Percentiles rank a stretch among this genome's conserved stretches.
Evolutionary conservation across 64 coral and sea anemone species (phyloP).

Genomic region (Montipora capricornis): DNA sequence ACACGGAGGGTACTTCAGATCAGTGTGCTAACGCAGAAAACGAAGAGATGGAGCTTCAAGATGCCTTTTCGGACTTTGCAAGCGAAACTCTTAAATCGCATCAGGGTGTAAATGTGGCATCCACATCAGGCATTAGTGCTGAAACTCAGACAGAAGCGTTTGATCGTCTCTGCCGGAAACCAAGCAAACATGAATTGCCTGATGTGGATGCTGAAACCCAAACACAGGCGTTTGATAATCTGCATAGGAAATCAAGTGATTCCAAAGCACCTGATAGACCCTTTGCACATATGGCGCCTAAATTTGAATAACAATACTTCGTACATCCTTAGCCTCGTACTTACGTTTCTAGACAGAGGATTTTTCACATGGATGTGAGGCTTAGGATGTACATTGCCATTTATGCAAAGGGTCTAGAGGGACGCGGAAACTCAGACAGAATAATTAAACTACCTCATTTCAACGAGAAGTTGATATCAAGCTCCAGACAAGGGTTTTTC

Average conservation of each 20-base stretch:
- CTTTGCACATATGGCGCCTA: too few relatives aligned
- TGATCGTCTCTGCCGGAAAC: conserved; percentile 8
- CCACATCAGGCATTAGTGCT: neutral
- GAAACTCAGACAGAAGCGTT: conserved; percentile 37
- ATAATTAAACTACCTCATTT: neutral
- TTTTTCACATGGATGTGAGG: too few relatives aligned
- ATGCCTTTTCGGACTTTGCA: neutral
- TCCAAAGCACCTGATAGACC: neutral
- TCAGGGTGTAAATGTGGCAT: neutral
- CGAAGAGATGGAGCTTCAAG: neutral
- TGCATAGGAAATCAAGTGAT: neutral
- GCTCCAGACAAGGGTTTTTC: neutral
- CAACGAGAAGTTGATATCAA: neutral
- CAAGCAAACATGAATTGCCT: neutral
- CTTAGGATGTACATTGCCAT: too few relatives aligned
- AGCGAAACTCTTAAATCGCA: neutral
- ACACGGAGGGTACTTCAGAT: neutral
- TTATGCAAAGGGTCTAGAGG: neutral
- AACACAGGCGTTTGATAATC: conserved; percentile 1
- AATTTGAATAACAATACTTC: too few relatives aligned
- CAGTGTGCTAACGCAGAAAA: neutral
- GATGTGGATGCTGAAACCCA: conserved; percentile 2
- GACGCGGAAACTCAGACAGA: neutral
- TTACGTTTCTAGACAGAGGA: too few relatives aligned
- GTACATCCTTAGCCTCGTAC: too few relatives aligned